Percentiles rank a stretch among this genome's conserved stretches.
Conservation (phyloP, 2,888 invertebrate species). For the Pristionchus entomophagus region DNA sequence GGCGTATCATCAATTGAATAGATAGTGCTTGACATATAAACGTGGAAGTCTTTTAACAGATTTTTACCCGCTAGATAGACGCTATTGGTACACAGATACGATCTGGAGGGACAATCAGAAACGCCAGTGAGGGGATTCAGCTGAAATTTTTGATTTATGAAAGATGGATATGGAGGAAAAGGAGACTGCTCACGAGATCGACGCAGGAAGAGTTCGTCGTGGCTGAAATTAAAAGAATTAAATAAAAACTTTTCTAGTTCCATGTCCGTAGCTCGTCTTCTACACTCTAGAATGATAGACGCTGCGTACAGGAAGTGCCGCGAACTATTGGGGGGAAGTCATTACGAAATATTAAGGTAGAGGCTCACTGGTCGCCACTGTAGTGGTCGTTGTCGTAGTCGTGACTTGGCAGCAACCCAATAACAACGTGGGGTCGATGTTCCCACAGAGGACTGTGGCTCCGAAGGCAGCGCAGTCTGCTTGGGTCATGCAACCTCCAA, state of each 20-base stretch:
- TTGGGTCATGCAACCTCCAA: background rate
- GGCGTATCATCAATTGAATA: background rate
- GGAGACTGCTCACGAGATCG: constrained; percentile 12
- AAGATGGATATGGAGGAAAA: too few species aligned
- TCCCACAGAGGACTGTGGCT: background rate
- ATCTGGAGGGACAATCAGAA: constrained; percentile 19
- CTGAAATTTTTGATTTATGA: too few species aligned
- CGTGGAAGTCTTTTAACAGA: too few species aligned
- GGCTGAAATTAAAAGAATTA: background rate
- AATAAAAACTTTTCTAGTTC: background rate
- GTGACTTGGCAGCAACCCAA: constrained; percentile 25
- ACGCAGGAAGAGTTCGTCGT: background rate
- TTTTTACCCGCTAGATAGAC: background rate
- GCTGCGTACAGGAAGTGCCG: too few species aligned
- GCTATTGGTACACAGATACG: constrained; percentile 19
- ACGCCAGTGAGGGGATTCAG: constrained; percentile 30
- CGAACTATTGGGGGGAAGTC: too few species aligned
- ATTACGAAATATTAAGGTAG: background rate
- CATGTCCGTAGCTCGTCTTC: too few species aligned
- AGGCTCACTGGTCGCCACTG: constrained; percentile 1
- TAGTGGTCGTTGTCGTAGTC: background rate
- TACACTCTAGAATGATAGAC: too few species aligned
- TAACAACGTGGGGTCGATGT: background rate
- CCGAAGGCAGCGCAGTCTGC: background rate
- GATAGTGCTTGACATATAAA: too few species aligned